Conservation (phyloP, 2,888 invertebrate species). For the Pheosia tremula region DNA sequence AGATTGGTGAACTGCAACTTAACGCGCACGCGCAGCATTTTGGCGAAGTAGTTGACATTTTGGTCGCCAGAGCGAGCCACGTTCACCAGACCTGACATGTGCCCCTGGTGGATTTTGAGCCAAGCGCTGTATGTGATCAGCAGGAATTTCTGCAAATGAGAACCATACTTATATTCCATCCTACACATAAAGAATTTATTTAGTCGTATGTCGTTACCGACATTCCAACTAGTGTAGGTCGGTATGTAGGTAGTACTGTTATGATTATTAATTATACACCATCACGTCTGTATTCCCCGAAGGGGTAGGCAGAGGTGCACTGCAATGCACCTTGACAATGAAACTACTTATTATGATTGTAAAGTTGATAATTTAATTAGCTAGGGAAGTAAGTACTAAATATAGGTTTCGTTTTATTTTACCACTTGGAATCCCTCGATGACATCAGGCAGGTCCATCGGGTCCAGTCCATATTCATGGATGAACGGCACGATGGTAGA, state of each 20-base stretch:
- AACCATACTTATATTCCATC: neutral
- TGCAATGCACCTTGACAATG: too few relatives aligned
- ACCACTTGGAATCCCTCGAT: constrained; percentile 77
- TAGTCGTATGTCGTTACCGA: too few relatives aligned
- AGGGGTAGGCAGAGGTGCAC: too few relatives aligned
- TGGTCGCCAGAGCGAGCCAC: constrained; percentile 77
- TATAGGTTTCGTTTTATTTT: neutral
- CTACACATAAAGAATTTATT: too few relatives aligned
- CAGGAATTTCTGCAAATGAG: constrained; percentile 63
- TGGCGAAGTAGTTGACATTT: constrained; percentile 70
- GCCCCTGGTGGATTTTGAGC: constrained; percentile 74
- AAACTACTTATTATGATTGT: too few relatives aligned
- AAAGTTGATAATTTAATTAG: too few relatives aligned
- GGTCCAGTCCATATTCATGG: constrained; percentile 72
- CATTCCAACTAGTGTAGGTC: too few relatives aligned
- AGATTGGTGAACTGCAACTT: constrained; percentile 67
- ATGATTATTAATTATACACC: too few relatives aligned
- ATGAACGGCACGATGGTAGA: constrained; percentile 69
- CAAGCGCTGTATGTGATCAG: constrained; percentile 80
- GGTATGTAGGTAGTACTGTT: too few relatives aligned
- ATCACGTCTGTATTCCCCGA: too few relatives aligned
- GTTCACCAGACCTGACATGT: constrained; percentile 74
- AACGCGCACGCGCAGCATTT: constrained; percentile 74
- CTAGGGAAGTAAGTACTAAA: too few relatives aligned
- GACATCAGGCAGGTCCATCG: constrained; percentile 75